Base-by-base conservation (phyloP, 2,888 invertebrate species). In the Lampropteryx suffumata region DNA sequence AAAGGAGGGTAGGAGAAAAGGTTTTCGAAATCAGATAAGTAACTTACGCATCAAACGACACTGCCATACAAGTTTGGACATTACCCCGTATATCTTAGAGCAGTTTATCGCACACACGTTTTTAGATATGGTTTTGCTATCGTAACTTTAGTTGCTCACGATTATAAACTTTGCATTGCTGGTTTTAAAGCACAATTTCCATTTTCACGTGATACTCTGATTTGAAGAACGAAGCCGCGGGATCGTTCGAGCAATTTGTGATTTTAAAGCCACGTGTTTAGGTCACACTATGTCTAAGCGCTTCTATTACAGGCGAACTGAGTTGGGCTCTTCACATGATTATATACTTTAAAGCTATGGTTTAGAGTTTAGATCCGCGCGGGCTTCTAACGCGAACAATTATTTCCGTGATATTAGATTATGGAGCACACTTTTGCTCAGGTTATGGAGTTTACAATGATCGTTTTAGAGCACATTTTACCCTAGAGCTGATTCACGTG, bases 1-100 rank as follows among this genome's bases (percentile, higher is more conserved):
- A 36, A 42, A 21, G 41, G 51, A 55, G 51, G 42, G 21, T 24
- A 42, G 36, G 21, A 45, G 55, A 50, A 52, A 48, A 43, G 33
- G 34, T 46, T 42, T 51, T 36, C 9, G 37, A 46, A 48, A 49
- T 36, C 42, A 33, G 33, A 12, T 13, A 28, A 10, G 9, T 36
- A 35, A 26, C 10, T 50, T 12, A 46, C 48, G 46, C 50, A 43
- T 49, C 37, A 47, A 55, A 30, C 33, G 33, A 36, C 50, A 45
- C 9, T 14, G 21, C 28, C 12, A 27, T 40, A 34, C 21, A 24
- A 45, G 1, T 43, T 34, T 48, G 29, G 1, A 35, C 29, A n/a
- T 35, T 29, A 29, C 12, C 13, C 6, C 21, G n/a, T 24, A 34
- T 12, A 35, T 21, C 12, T 37, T 32, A 45, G 36, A 29, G n/a